phyloP scores from a whole-genome alignment of 2,888 invertebrate genomes.

The Lasioglossum malachurum region DNA sequence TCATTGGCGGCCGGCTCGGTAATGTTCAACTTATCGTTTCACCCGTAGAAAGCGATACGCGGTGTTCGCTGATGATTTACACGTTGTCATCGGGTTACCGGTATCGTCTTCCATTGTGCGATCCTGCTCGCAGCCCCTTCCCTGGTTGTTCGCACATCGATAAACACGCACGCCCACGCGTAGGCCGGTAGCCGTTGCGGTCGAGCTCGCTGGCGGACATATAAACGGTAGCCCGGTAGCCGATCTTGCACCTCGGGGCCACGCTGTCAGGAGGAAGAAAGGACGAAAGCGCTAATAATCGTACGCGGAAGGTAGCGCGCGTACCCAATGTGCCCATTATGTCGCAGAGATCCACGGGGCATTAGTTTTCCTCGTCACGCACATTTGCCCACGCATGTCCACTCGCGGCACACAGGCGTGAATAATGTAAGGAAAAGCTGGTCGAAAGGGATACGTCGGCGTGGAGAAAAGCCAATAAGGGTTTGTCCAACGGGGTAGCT shows the following conservation, averaged over 20 bases:
- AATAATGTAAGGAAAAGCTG: constrained; percentile 69
- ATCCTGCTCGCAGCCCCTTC: constrained; percentile 21
- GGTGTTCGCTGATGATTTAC: constrained; percentile 67
- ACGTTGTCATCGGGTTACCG: constrained; percentile 65
- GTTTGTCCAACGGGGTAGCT: constrained; percentile 67
- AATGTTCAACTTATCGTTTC: constrained; percentile 64
- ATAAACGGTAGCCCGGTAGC: constrained; percentile 6
- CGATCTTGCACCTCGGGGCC: background rate
- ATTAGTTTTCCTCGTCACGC: constrained; percentile 64
- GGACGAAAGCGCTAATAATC: constrained; percentile 73
- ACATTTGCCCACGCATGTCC: constrained; percentile 56
- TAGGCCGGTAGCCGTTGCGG: background rate
- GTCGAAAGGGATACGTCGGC: constrained; percentile 65
- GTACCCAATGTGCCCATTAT: constrained; percentile 52
- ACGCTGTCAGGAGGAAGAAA: constrained; percentile 42
- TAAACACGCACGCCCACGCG: constrained; percentile 3
- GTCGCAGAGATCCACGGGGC: constrained; percentile 40
- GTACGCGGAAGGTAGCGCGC: constrained; percentile 16
- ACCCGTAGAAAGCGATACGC: constrained; percentile 53
- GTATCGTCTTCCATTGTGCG: constrained; percentile 60
- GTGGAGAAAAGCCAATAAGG: constrained; percentile 68
- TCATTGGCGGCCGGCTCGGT: constrained; percentile 44
- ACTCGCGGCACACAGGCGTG: constrained; percentile 64
- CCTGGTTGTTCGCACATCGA: background rate
- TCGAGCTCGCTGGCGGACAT: background rate